These are phyloP conservation scores for Trichomycterus rosablanca DNA, from an alignment of 2,113 vertebrate genomes.

Conservation along the genomic window DNA sequence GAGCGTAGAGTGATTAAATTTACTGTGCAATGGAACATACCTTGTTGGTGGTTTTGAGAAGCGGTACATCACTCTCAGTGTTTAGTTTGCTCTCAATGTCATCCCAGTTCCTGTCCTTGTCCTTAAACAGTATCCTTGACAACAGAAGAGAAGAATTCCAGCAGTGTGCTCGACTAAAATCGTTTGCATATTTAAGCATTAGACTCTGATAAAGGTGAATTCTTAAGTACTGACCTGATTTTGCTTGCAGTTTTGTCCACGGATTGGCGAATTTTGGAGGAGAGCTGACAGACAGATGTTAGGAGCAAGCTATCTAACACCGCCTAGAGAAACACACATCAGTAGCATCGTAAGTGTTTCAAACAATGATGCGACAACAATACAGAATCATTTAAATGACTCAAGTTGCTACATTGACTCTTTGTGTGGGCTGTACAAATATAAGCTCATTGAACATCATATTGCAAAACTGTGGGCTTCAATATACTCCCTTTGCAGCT, in stretches of 20 bases:
- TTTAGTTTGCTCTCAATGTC: conserved; percentile 91
- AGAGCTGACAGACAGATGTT: conserved; percentile 91
- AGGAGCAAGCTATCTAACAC: conserved; percentile 92
- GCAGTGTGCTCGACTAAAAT: conserved; percentile 3
- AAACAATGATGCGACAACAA: neutral
- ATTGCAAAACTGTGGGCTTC: no score
- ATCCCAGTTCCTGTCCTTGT: conserved; percentile 96
- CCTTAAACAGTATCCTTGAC: conserved; percentile 92
- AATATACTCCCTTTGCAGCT: no score
- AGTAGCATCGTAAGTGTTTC: neutral
- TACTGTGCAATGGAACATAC: conserved; percentile 55
- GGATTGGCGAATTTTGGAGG: conserved; percentile 88
- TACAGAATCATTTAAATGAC: no score
- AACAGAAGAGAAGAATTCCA: conserved; percentile 31
- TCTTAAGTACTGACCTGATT: conserved; percentile 72
- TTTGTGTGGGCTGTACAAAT: no score
- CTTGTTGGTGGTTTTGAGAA: conserved; percentile 95
- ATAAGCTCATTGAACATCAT: no score
- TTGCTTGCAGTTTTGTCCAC: conserved; percentile 95
- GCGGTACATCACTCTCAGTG: conserved; percentile 86
- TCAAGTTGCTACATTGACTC: no score
- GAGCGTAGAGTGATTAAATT: neutral
- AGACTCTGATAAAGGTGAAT: neutral
- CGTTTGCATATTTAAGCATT: neutral
- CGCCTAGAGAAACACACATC: no score